Base-by-base conservation (phyloP, 2,797 vertebrate genomes). In the Prunella strophiata region DNA sequence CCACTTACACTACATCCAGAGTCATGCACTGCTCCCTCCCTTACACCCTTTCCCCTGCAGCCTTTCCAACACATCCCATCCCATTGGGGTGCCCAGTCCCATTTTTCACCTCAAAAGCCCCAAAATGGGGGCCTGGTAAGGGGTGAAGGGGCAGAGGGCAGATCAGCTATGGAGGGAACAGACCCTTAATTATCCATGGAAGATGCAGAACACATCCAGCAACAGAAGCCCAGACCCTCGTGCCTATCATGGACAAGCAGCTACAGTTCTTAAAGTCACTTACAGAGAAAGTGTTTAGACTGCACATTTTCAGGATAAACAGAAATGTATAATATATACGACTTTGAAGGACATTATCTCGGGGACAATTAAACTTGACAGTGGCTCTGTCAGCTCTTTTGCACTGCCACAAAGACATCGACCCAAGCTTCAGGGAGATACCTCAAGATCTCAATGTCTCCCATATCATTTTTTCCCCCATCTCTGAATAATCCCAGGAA, bases 391-490 rank as follows among this genome's bases (percentile, higher is more conserved):
- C 95, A 95, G 90, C 82, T 66, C 25, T 78, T 93, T 75, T 48
- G 54, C 76, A 17, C 54, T 59, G 43, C 66, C 67, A 23, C 32
- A 12, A 27, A 86, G 48, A 66, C 66, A 54, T 22, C 0, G 1
- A 84, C 54, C 43, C 36, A 30, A 11, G 43, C 26, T 84, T 88
- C 68, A 30, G 50, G 29, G 34, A 54, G 7, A 23, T 1, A 0
- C 10, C 55, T 80, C 57, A 47, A 63, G 13, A 65, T 61, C 45
- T 75, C 45, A 45, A 13, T 2, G 1, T 20, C 43, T 79, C 48
- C 55, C 8, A 0, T 18, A 13, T 2, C 1, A 0, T 54, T 82
- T 26, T 13, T 7, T 0, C 9, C 25, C 36, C 16, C 11, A 10
- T 7, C 27, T 84, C 58, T 55, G 48, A 82, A 57, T 48, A 59